Evolutionary conservation across 1,140 invertebrate species (phyloP).

Genomic region (Leptestheria dahalacensis): DNA sequence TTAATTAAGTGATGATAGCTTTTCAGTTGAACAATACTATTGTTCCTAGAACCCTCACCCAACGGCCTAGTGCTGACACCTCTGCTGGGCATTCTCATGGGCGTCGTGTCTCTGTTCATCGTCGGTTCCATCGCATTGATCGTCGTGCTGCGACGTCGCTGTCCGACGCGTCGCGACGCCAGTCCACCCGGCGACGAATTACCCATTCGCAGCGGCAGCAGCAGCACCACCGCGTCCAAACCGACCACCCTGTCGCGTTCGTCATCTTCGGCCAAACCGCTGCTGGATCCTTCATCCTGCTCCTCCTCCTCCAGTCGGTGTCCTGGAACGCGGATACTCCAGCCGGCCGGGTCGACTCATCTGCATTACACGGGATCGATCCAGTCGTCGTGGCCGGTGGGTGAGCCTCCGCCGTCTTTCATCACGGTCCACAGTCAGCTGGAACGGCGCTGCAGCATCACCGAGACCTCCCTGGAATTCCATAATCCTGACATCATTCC

Average conservation of each 20-base stretch:
- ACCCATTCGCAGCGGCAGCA: not conserved
- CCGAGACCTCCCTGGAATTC: slow-evolving; percentile 5
- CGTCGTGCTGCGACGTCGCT: slow-evolving; percentile 44
- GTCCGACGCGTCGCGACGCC: slow-evolving; percentile 31
- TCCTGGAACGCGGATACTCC: not conserved
- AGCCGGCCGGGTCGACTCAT: not conserved
- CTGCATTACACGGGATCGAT: slow-evolving; percentile 5
- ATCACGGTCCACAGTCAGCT: not conserved
- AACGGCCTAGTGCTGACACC: slow-evolving; percentile 31
- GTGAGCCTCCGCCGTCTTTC: not conserved
- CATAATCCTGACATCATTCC: slow-evolving; percentile 14
- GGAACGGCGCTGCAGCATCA: not conserved
- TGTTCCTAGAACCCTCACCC: slow-evolving; percentile 1
- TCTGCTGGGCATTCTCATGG: slow-evolving; percentile 49
- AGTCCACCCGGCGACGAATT: not conserved
- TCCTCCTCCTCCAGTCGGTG: no score
- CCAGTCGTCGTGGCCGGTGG: slow-evolving; percentile 13
- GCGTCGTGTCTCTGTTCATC: slow-evolving; percentile 44
- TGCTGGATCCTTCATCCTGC: not conserved
- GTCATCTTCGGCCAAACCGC: slow-evolving; percentile 2
- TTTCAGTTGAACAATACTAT: no score
- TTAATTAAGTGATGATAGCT: no score
- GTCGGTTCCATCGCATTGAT: slow-evolving; percentile 49
- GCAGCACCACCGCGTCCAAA: not conserved
- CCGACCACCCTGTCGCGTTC: not conserved